Base-by-base conservation (phyloP, 2,888 invertebrate genomes). In the Rhogogaster chlorosoma region DNA sequence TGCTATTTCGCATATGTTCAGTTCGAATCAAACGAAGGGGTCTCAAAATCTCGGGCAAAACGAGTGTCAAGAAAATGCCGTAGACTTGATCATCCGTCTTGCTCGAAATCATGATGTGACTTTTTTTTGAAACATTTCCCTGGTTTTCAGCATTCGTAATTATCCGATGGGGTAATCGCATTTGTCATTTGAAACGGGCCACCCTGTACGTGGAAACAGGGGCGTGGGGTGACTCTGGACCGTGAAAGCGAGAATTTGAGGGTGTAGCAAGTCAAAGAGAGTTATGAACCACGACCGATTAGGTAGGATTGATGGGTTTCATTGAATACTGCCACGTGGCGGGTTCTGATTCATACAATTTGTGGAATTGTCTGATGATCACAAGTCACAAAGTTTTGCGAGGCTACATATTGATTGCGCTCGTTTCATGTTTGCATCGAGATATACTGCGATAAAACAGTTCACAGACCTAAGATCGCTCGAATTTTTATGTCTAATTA, bases 241-340 rank as follows among this genome's bases (percentile, higher is more conserved):
- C 67, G 42, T 83, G 45, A 83, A 64, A 83, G 83, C 80, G 80
- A 80, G 80, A 80, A 83, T 83, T 83, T 70, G 49, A 38, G 83
- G 83, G 83, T 64, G 83, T 67, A 57, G 64, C 29, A 38, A 83
- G 83, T 83, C 70, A 64, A 45, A 70, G 70, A 83, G 83, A 83
- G 70, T 83, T 83, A 83, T 83, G 83, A 49, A 83, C 70, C 83
- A 70, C 70, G 83, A 49, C 67, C 67, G 83, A 83, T 83, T 83
- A 83, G 83, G 70, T 32, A 22, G 67, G 83, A 83, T 83, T 67
- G 83, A 83, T 83, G 83, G 38, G 70, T 45, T 67, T 83, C 2
- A 45, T 29, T 45, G 83, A 70, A 70, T 57, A 29, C 42, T 45
- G 83, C 83, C 70, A 83, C 83, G 83, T 83, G 80, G 80, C 80